A percentile compares a stretch with the other conserved stretches of the same genome.
Conservation (phyloP, 2,888 invertebrate genomes). For the Drosophila lacicola region DNA sequence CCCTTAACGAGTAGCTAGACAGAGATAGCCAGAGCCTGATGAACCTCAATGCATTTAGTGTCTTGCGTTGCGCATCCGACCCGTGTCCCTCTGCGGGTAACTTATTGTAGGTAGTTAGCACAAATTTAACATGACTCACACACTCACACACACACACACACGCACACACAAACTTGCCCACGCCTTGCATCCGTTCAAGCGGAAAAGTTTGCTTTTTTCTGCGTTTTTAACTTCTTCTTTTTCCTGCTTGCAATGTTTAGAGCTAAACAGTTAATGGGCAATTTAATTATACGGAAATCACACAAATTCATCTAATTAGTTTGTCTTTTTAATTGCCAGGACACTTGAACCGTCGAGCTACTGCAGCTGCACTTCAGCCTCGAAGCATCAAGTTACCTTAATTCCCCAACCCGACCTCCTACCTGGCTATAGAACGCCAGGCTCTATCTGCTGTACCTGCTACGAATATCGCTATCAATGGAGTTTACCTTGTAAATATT, state of each 20-base stretch:
- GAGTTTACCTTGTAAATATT: constrained; percentile 38
- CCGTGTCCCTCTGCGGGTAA: constrained; percentile 30
- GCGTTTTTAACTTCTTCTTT: constrained; percentile 4
- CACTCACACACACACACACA: neutral
- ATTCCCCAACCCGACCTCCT: neutral
- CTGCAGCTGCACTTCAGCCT: constrained; percentile 25
- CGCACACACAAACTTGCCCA: constrained; percentile 3
- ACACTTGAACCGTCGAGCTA: constrained; percentile 49
- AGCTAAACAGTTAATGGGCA: constrained; percentile 67
- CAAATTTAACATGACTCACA: constrained; percentile 34
- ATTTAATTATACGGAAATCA: constrained; percentile 82
- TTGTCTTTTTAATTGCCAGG: constrained; percentile 77
- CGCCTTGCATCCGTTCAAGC: constrained; percentile 39
- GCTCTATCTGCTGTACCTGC: neutral
- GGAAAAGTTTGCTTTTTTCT: constrained; percentile 48
- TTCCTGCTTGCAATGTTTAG: constrained; percentile 8
- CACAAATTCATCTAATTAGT: constrained; percentile 81
- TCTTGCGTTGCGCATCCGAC: neutral
- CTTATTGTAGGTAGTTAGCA: constrained; percentile 52
- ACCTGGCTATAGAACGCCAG: no score
- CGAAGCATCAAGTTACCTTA: neutral
- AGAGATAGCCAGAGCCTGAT: constrained; percentile 9
- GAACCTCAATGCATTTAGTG: constrained; percentile 16
- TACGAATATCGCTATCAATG: constrained; percentile 20
- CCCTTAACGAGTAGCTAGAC: neutral